These are phyloP conservation scores for Vidua chalybeata DNA, from an alignment of 2,113 vertebrate species.

Conservation along the genomic window DNA sequence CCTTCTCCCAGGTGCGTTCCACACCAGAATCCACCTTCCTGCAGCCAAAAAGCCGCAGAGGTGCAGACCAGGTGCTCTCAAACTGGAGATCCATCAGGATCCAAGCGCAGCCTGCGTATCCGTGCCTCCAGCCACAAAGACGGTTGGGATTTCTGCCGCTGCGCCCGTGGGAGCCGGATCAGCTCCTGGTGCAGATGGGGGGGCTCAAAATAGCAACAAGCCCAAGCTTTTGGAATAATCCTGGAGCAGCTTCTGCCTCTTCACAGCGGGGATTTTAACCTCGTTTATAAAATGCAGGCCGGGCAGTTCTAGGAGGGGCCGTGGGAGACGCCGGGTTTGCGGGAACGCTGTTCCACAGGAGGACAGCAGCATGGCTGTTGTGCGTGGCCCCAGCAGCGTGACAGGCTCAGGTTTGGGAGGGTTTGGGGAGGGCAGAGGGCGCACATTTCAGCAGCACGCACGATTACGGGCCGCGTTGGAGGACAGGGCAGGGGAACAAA, in stretches of 20 bases:
- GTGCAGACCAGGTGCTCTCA: accelerated
- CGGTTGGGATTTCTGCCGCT: accelerated
- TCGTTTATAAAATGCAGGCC: neutral
- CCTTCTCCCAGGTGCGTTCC: neutral
- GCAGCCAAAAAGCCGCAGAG: accelerated
- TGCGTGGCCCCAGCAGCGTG: accelerated
- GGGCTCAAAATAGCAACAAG: neutral
- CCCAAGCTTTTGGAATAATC: neutral
- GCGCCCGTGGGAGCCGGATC: accelerated
- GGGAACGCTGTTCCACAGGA: accelerated
- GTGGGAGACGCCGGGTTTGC: accelerated
- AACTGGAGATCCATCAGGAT: neutral
- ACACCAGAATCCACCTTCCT: neutral
- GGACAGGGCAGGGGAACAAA: neutral
- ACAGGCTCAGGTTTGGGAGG: neutral
- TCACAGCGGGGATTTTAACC: neutral
- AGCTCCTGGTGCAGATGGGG: neutral
- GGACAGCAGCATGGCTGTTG: accelerated
- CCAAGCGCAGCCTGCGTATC: neutral
- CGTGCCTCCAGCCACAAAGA: accelerated
- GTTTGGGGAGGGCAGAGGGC: neutral
- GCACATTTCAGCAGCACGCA: neutral
- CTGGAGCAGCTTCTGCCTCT: neutral
- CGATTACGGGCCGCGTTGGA: accelerated
- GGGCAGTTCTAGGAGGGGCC: neutral